Conservation (phyloP, 1,140 invertebrate genomes). For the Pogonomyrmex barbatus region DNA sequence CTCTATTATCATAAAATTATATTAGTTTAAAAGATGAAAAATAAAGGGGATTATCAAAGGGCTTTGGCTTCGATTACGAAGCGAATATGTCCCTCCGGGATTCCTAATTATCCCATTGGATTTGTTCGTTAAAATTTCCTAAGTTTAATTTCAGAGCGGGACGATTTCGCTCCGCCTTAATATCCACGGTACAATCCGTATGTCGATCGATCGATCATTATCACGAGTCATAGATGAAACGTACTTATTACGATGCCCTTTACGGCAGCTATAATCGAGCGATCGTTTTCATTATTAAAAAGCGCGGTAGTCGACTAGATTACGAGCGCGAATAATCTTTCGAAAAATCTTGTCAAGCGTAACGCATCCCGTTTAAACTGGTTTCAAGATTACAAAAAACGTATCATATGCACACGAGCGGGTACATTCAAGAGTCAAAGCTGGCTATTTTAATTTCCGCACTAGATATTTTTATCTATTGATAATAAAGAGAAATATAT, state of each 20-base stretch:
- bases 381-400: slow-evolving; percentile 10
- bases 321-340: not conserved
- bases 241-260: slow-evolving; percentile 1
- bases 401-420: not conserved
- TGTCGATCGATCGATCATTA: slow-evolving; percentile 29
- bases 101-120: slow-evolving; percentile 7
- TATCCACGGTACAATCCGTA: not conserved
- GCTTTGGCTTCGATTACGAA: slow-evolving; percentile 6
- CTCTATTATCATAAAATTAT: slow-evolving; percentile 1
- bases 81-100: not conserved
- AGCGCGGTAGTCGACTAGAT: not conserved
- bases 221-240: slow-evolving; percentile 38
- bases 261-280: slow-evolving; percentile 22
- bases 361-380: slow-evolving; percentile 31
- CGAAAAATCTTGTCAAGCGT: slow-evolving; percentile 42
- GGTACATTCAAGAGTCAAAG: not conserved
- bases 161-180: slow-evolving; percentile 26
- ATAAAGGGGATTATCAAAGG: not conserved
- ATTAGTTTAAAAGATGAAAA: slow-evolving; percentile 8
- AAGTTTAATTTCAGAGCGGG: slow-evolving; percentile 44
- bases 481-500: slow-evolving; percentile 1
- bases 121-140: slow-evolving; percentile 47
- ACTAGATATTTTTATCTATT: not conserved
- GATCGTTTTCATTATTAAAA: slow-evolving; percentile 30
- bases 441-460: not conserved